These are phyloP conservation scores for Danio albolineatus DNA, from an alignment of 2,797 vertebrate species.

Conservation along the genomic window DNA sequence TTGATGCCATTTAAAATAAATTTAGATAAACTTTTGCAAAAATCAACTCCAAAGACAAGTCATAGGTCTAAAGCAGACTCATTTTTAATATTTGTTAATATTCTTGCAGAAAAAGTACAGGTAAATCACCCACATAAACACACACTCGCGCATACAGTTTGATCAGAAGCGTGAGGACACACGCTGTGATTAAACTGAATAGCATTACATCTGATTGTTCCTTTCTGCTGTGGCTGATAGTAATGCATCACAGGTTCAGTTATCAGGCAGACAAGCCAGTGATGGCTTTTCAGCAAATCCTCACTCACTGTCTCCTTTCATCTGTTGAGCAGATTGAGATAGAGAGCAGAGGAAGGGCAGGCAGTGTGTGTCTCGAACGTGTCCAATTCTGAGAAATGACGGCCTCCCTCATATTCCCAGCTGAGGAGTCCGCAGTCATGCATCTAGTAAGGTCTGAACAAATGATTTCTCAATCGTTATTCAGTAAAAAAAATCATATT, in stretches of 20 bases:
- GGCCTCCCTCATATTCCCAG: background rate
- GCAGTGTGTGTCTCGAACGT: background rate
- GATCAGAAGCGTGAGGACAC: background rate
- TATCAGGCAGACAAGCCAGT: conserved; percentile 3
- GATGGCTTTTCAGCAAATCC: background rate
- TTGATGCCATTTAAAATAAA: background rate
- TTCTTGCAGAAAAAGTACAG: background rate
- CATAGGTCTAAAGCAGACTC: background rate
- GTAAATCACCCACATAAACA: background rate
- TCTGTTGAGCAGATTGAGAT: conserved; percentile 27
- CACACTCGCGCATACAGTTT: background rate
- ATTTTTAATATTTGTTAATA: background rate
- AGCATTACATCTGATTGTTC: conserved; percentile 16
- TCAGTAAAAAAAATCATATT: background rate
- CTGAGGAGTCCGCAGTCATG: background rate
- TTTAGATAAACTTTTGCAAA: background rate
- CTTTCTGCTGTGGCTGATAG: conserved; percentile 5
- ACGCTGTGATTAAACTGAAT: conserved; percentile 19
- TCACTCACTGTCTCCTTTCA: conserved; percentile 10
- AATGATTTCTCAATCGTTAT: background rate
- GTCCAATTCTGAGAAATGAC: background rate
- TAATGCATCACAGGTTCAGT: conserved; percentile 9
- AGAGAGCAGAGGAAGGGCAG: background rate
- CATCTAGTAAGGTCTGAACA: background rate
- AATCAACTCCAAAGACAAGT: background rate